phyloP scores from a whole-genome alignment of 2,113 vertebrate species.

The Paralichthys olivaceus region DNA sequence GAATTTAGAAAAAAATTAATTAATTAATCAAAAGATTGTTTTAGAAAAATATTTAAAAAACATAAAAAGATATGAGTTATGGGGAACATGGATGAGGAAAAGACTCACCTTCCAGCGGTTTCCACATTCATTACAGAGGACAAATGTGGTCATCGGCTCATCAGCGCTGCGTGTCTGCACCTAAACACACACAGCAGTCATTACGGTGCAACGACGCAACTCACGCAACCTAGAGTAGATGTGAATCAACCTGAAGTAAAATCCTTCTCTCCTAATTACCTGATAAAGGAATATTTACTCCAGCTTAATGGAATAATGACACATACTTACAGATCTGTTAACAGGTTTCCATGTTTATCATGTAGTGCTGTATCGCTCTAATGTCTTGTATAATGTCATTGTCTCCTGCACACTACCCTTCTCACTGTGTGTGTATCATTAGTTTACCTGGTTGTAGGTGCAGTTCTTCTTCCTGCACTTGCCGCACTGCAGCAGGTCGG shows the following conservation, averaged over 20 bases:
- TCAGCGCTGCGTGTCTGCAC: conserved; percentile 97
- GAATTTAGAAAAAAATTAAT: conserved; percentile 35
- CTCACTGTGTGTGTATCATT: not conserved
- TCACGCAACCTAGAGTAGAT: not conserved
- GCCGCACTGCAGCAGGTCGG: conserved; percentile 93
- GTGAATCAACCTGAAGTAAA: not conserved
- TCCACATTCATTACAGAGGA: conserved; percentile 97
- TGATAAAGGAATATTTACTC: not conserved
- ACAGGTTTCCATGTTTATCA: not conserved
- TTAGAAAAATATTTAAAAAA: conserved; percentile 1
- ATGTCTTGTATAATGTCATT: no score
- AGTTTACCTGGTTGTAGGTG: conserved; percentile 86
- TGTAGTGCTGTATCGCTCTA: no score
- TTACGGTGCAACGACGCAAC: not conserved
- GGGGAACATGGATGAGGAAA: not conserved
- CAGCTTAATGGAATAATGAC: not conserved
- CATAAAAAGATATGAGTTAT: not conserved
- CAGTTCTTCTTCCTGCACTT: conserved; percentile 99
- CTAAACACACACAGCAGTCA: conserved; percentile 71
- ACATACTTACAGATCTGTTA: not conserved
- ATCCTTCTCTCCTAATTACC: not conserved
- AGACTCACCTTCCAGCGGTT: conserved; percentile 98
- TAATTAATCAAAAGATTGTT: not conserved
- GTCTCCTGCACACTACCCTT: no score
- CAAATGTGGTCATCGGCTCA: conserved; percentile 98